These are phyloP conservation scores for Crypturellus undulatus DNA, from an alignment of 2,113 vertebrate genomes.

Conservation along the genomic window DNA sequence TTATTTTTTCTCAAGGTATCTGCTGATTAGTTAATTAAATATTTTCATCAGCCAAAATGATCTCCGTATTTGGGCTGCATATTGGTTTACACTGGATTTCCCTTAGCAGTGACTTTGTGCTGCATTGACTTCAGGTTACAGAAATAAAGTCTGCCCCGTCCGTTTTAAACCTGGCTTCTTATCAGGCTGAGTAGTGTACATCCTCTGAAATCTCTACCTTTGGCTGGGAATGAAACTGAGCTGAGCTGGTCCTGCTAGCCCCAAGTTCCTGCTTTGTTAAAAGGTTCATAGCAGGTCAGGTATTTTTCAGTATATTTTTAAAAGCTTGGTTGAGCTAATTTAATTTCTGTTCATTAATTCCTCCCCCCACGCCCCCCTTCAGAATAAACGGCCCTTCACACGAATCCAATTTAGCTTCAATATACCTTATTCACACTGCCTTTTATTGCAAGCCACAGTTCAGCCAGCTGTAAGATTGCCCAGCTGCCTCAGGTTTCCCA, in stretches of 20 bases:
- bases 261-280: constrained; percentile 61
- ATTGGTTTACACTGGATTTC: constrained; percentile 38
- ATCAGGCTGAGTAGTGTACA: neutral
- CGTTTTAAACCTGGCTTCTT: neutral
- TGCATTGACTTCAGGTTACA: neutral
- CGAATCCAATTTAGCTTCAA: constrained; percentile 85
- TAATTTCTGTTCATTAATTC: constrained; percentile 84
- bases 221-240: constrained; percentile 7
- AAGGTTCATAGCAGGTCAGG: constrained; percentile 76
- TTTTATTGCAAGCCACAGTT: constrained; percentile 80
- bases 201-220: constrained; percentile 18
- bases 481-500: constrained; percentile 79
- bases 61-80: neutral
- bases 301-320: constrained; percentile 77
- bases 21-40: constrained; percentile 59
- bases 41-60: constrained; percentile 42
- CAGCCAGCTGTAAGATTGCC: constrained; percentile 83
- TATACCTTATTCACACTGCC: constrained; percentile 85
- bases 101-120: neutral
- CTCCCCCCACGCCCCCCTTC: constrained; percentile 59
- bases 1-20: constrained; percentile 56
- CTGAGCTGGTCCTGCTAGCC: constrained; percentile 18
- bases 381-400: constrained; percentile 80
- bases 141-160: neutral
- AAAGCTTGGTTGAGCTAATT: constrained; percentile 77